Percentiles rank a stretch among this genome's conserved stretches.
Conservation (phyloP, 2,797 vertebrate genomes). For the Prionace glauca region DNA sequence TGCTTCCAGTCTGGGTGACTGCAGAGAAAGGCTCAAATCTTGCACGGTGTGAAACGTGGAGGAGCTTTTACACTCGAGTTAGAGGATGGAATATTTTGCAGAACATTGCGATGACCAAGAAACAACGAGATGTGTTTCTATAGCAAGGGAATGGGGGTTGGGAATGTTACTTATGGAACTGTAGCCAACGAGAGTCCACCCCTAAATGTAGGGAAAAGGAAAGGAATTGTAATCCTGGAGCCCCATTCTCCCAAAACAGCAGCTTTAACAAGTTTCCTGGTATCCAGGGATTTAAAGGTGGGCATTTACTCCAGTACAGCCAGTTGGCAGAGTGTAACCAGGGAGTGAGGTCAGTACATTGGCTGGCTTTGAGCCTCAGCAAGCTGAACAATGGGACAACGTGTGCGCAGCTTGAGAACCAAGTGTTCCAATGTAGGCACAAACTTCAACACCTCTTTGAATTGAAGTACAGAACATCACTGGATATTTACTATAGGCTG, state of each 20-base stretch:
- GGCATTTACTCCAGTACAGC: background rate
- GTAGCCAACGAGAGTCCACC: background rate
- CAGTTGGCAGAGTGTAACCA: background rate
- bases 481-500: background rate
- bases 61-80: too few relatives aligned
- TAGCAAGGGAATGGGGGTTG: accelerated
- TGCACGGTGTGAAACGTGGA: too few relatives aligned
- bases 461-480: background rate
- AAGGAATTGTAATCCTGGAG: background rate
- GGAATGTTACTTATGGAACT: background rate
- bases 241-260: background rate
- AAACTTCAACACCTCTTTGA: background rate
- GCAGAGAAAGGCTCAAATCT: too few relatives aligned
- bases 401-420: background rate
- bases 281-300: background rate
- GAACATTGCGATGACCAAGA: background rate
- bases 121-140: background rate
- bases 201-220: background rate
- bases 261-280: background rate
- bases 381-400: background rate
- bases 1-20: too few relatives aligned
- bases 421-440: background rate
- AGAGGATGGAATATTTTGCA: too few relatives aligned
- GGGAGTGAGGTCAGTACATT: background rate
- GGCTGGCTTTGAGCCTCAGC: background rate